Evolutionary conservation across 1,140 invertebrate species (phyloP).

Genomic region (Ceratosolen solmsi): DNA sequence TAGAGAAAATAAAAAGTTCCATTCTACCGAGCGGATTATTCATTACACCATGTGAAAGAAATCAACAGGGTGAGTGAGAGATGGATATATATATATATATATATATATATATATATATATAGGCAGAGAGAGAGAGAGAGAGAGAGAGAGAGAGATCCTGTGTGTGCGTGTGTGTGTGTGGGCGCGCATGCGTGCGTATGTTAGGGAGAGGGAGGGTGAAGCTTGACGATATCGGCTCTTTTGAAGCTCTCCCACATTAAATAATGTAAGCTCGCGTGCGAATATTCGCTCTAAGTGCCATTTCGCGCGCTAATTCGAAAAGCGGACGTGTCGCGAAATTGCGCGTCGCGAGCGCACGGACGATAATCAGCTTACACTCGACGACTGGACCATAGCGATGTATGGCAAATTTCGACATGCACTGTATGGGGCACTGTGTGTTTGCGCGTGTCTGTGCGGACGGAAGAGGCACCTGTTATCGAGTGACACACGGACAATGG

Average conservation of each 20-base stretch:
- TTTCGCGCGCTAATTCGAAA: constrained; percentile 43
- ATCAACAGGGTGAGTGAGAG: not conserved
- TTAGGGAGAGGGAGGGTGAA: not conserved
- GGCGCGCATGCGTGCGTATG: too few relatives aligned
- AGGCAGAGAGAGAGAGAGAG: not conserved
- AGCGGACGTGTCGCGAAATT: constrained; percentile 12
- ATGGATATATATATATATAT: too few relatives aligned
- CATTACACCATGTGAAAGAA: not conserved
- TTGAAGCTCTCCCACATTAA: constrained; percentile 15
- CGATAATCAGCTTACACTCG: constrained; percentile 33
- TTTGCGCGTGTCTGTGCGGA: not conserved
- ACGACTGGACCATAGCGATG: not conserved
- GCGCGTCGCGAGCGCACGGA: not conserved
- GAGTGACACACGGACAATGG: constrained; percentile 11
- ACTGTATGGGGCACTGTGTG: not conserved
- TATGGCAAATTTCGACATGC: not conserved
- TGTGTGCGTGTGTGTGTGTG: too few relatives aligned
- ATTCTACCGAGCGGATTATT: not conserved
- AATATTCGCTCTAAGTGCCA: constrained; percentile 19
- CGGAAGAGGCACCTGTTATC: constrained; percentile 28
- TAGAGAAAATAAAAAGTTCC: not conserved
- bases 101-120: too few relatives aligned
- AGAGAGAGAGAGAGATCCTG: not conserved
- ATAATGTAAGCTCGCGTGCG: constrained; percentile 23
- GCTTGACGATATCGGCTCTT: not conserved